These are phyloP conservation scores for Macrosteles quadrilineatus DNA, from an alignment of 1,140 invertebrate genomes.

Conservation along the genomic window DNA sequence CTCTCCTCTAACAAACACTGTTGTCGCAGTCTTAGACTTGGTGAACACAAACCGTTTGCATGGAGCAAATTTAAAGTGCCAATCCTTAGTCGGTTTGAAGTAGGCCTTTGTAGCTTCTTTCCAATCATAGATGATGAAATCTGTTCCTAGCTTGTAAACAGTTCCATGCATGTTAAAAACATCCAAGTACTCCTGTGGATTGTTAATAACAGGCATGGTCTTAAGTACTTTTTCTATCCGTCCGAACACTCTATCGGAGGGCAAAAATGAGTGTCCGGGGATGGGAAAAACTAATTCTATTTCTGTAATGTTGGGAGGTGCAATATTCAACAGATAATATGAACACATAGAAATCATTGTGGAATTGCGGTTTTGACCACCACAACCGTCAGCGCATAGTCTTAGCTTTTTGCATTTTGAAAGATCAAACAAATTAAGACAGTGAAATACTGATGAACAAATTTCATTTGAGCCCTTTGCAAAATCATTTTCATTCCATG, in stretches of 20 bases:
- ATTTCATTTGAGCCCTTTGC: constrained; percentile 28
- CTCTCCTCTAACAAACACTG: not conserved
- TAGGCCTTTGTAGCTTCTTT: constrained; percentile 13
- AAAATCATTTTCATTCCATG: not conserved
- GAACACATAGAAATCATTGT: not conserved
- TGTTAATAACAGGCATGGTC: constrained; percentile 38
- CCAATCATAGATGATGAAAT: constrained; percentile 19
- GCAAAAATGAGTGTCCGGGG: constrained; percentile 43
- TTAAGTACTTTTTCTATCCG: constrained; percentile 43
- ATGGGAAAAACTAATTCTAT: constrained; percentile 43
- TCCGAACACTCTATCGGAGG: constrained; percentile 46
- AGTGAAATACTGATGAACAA: too few relatives aligned
- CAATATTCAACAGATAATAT: constrained; percentile 15
- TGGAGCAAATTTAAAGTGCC: constrained; percentile 36
- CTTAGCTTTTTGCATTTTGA: not conserved
- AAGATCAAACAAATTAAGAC: not conserved
- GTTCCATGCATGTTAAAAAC: constrained; percentile 32
- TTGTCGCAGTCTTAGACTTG: constrained; percentile 1
- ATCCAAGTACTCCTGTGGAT: constrained; percentile 30
- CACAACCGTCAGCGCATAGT: not conserved
- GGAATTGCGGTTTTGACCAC: not conserved
- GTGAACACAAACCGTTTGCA: constrained; percentile 34
- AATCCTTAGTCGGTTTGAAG: constrained; percentile 21
- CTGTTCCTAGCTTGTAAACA: constrained; percentile 15
- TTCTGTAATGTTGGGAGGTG: constrained; percentile 36